These are phyloP conservation scores for Grammomys dolichurus DNA, from an alignment of 2,113 vertebrate species.

Conservation along the genomic window DNA sequence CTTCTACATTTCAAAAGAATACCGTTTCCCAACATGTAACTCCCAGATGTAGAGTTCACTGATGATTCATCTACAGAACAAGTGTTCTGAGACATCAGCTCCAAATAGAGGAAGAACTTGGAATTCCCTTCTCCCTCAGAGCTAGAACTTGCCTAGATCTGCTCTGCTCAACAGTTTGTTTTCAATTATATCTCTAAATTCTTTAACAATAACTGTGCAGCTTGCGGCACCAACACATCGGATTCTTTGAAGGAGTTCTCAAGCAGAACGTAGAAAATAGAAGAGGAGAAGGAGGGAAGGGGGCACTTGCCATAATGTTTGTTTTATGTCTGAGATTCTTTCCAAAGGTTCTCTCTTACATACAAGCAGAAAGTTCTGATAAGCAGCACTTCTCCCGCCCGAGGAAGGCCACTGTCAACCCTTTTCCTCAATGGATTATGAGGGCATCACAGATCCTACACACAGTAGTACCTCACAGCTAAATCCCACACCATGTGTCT, in stretches of 20 bases:
- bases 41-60: constrained; percentile 93
- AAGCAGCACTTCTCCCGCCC: neutral
- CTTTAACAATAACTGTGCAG: constrained; percentile 87
- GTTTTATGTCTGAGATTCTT: constrained; percentile 61
- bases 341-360: constrained; percentile 23
- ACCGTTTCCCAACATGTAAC: constrained; percentile 90
- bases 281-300: constrained; percentile 52
- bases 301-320: constrained; percentile 66
- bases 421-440: neutral
- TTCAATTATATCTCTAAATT: constrained; percentile 90
- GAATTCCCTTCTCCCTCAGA: constrained; percentile 81
- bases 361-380: neutral
- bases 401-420: neutral
- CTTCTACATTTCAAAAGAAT: constrained; percentile 85
- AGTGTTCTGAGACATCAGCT: constrained; percentile 90
- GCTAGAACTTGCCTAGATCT: constrained; percentile 77
- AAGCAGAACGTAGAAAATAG: constrained; percentile 55
- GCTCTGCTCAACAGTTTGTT: constrained; percentile 85
- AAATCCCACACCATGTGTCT: neutral
- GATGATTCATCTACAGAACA: constrained; percentile 90
- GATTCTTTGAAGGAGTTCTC: constrained; percentile 89
- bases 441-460: neutral
- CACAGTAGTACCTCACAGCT: neutral
- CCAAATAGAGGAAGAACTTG: constrained; percentile 83
- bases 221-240: constrained; percentile 88